phyloP scores from a whole-genome alignment of 64 coral and sea anemone genomes.

The Dendrophyllia cribrosa region DNA sequence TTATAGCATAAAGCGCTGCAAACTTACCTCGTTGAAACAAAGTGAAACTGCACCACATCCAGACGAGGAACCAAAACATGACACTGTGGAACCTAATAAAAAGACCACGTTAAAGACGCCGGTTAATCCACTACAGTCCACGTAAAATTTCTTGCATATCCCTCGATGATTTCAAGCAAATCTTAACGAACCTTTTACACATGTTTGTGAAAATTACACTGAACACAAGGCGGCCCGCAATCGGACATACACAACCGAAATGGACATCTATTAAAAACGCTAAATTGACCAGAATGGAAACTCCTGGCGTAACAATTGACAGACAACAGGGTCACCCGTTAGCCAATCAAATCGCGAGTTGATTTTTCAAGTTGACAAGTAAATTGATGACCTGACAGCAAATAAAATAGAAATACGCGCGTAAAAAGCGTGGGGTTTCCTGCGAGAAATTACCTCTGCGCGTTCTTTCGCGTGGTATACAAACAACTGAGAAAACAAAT shows the following conservation, averaged over 20 bases:
- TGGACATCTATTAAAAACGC: neutral
- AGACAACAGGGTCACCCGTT: neutral
- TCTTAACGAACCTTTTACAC: slow-evolving; percentile 45
- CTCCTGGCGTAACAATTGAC: neutral
- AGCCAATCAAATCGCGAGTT: slow-evolving; percentile 39
- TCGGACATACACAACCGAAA: slow-evolving; percentile 18
- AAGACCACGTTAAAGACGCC: neutral
- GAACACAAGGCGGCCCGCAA: slow-evolving; percentile 16
- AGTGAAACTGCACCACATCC: slow-evolving; percentile 46
- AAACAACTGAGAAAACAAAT: neutral
- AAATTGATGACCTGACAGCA: slow-evolving; percentile 13
- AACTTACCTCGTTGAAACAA: slow-evolving; percentile 63
- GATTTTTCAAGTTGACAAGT: slow-evolving; percentile 32
- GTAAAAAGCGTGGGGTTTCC: neutral
- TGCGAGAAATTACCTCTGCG: neutral
- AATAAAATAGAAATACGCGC: neutral
- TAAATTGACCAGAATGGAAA: slow-evolving; percentile 32
- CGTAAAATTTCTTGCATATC: neutral
- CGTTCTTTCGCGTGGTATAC: slow-evolving; percentile 5
- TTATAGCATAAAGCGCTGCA: slow-evolving; percentile 22
- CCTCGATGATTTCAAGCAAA: neutral
- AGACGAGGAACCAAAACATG: slow-evolving; percentile 62
- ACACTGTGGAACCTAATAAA: slow-evolving; percentile 32
- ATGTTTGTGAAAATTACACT: slow-evolving; percentile 64
- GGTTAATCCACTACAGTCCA: neutral